Evolutionary conservation across 2,888 invertebrate genomes (phyloP), one percentile per base, ranked within the genome.

Genomic region (Cosmia pyralina): DNA sequence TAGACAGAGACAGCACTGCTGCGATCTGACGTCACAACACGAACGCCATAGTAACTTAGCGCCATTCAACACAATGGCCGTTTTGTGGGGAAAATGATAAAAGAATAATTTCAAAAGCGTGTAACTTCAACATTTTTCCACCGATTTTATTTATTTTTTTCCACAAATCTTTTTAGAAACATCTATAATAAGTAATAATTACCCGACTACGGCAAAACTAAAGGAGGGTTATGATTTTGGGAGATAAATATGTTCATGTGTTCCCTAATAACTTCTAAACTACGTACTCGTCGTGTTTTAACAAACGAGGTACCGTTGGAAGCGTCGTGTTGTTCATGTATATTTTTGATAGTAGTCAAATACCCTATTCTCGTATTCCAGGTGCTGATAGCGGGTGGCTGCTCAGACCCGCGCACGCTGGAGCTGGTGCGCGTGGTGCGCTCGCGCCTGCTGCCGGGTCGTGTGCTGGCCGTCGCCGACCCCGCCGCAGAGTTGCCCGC

Each of bases 391-490:
- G 97, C 97, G 2, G 98, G 98, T 10, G 96, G 97, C 0, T 93
- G 95, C 70, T 96, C 97, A 22, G 97, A 97, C 87, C 97, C 97
- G 41, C 97, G 97, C 78, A 98, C 98, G 1, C 94, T 97, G 88
- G 97, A 97, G 73, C 94, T 98, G 85, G 92, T 98, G 52, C 96
- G 97, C 79, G 97, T 96, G 79, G 97, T 98, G 58, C 97, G 97
- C 62, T 92, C 96, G 59, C 96, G 97, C 15, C 96, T 97, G 83
- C 94, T 98, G 84, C 98, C 98, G 0, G 97, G 97, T 75, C 96
- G 97, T 77, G 96, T 98, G 81, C 92, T 98, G 57, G 96, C 98
- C 67, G 94, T 98, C 11, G 97, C 97, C 28, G 97, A 97, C 90
- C 97, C 97, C 41, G 96, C 97, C 67, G 89, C 90, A 0, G 94